Base-by-base conservation (phyloP, 2,888 invertebrate species). In the Rhamphomyia laevipes region DNA sequence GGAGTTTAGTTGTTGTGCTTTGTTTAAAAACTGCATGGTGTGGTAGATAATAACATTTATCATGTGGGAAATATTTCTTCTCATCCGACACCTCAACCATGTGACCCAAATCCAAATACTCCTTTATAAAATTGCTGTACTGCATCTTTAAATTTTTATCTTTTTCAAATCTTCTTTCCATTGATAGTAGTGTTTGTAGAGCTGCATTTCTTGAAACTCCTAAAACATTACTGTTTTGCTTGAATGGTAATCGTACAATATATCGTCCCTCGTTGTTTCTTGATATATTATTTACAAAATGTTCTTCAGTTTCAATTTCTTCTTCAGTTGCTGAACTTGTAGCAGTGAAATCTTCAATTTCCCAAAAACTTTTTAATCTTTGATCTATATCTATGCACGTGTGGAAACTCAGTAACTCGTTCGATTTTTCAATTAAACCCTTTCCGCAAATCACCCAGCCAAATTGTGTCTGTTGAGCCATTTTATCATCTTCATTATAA, bases 401-500 rank as follows among this genome's bases (percentile, higher is more conserved):
- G 17, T 42, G 23, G 2, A 23, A 42, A 42, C 23, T 17, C 3
- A 23, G 2, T 42, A 13, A 18, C 12, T 42, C 42, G 10, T 42
- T 23, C 3, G 2, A 7, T 3, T 21, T 12, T 13, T 42, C 2
- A 2, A 42, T 23, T 6, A 23, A 4, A 7, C 42, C 42, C 4
- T 40, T 49, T 23, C 38, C 47, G 12, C 38, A 45, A 16, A 50
- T 31, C 11, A 51, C 49, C 49, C 45, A 49, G 12, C 47, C 47
- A 27, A 51, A 45, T 12, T 43, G 45, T 2, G 49, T 50, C 16
- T 49, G 46, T 9, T 47, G 49, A 3, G 46, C 47, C 1, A 49
- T 27, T 15, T 44, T 43, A 1, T 41, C 42, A 7, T 48, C 46
- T 11, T 33, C 41, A 44, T 48, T 43, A 2, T 30, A 15, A 11